phyloP scores from a whole-genome alignment of 2,797 vertebrate species.

The Syncerus caffer region DNA sequence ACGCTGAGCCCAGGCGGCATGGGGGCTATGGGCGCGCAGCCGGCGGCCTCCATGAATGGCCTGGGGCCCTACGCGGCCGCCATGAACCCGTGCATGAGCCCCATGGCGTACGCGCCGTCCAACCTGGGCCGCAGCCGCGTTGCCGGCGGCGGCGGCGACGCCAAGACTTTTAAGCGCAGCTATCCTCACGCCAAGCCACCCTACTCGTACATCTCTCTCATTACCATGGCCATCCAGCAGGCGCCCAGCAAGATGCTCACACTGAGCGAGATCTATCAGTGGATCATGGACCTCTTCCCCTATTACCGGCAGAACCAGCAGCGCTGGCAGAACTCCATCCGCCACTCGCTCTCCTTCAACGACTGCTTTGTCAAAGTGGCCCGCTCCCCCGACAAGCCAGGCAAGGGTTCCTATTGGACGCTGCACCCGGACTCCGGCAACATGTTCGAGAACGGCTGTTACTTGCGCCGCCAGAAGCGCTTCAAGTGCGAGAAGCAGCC shows the following conservation, averaged over 20 bases:
- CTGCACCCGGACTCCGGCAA: constrained; percentile 97
- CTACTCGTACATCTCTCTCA: constrained; percentile 98
- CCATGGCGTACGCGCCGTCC: constrained; percentile 91
- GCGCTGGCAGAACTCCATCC: constrained; percentile 98
- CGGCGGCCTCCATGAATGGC: constrained; percentile 89
- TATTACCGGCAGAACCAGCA: constrained; percentile 98
- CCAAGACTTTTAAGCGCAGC: constrained; percentile 93
- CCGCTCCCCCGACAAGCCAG: constrained; percentile 95
- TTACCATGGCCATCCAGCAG: constrained; percentile 99
- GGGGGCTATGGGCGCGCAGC: constrained; percentile 89
- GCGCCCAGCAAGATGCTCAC: constrained; percentile 97
- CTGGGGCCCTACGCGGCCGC: constrained; percentile 90
- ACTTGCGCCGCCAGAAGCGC: constrained; percentile 96
- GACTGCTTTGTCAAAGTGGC: constrained; percentile 98
- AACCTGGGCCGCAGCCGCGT: constrained; percentile 87
- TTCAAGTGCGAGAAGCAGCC: constrained; percentile 97
- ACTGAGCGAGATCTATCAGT: constrained; percentile 97
- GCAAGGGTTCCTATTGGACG: constrained; percentile 98
- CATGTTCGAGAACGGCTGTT: constrained; percentile 99
- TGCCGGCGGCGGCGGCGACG: constrained; percentile 86
- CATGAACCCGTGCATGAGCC: constrained; percentile 94
- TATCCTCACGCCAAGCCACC: constrained; percentile 97
- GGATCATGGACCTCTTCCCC: constrained; percentile 99
- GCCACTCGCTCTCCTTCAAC: constrained; percentile 98
- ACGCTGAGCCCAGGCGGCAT: constrained; percentile 90